Evolutionary conservation across 2,888 invertebrate species (phyloP), one percentile per base, ranked within the genome.

Genomic region (Drosophila mayaguana): DNA sequence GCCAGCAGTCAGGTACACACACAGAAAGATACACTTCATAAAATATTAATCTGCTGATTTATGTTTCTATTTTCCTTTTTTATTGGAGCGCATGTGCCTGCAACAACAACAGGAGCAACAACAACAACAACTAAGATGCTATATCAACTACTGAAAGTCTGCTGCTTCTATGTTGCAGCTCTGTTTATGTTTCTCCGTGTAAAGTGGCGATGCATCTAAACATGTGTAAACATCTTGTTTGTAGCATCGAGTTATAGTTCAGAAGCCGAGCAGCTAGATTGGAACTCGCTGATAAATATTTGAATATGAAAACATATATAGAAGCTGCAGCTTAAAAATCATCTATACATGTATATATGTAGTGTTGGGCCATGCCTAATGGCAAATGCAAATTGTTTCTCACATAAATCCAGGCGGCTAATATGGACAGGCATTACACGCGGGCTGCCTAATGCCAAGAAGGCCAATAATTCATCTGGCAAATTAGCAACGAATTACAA

Each of bases 401-500:
- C 82, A 82, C 75, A 88, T 89, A 88, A 89, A 89, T 90, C 72
- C 62, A 40, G 61, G 38, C 68, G 55, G 63, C 80, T 79, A 72
- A 62, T 38, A 28, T 22, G 54, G 80, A 71, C 59, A 65, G 72
- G 75, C 88, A 25, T 53, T 40, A 25, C 16, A 14, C 14, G 7
- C 5, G 20, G 5, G 2, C 4, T 34, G 6, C 22, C 7, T 22
- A 25, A 22, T 45, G 25, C 25, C 11, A 11, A 25, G 46, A n/a
- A 25, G 28, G 28, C n/a, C 40, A 40, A 67, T 66, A 67, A 66
- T 66, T 66, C 66, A 66, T 54, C 45, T 66, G 68, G 16, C 69
- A 90, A 91, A 91, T 91, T 91, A 87, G 85, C 80, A 85, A 80
- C 81, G 89, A 89, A 91, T 91, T 90, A 90, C 90, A 90, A 91